These are phyloP conservation scores for Galerucella pusilla DNA, from an alignment of 2,888 invertebrate genomes.

Conservation along the genomic window DNA sequence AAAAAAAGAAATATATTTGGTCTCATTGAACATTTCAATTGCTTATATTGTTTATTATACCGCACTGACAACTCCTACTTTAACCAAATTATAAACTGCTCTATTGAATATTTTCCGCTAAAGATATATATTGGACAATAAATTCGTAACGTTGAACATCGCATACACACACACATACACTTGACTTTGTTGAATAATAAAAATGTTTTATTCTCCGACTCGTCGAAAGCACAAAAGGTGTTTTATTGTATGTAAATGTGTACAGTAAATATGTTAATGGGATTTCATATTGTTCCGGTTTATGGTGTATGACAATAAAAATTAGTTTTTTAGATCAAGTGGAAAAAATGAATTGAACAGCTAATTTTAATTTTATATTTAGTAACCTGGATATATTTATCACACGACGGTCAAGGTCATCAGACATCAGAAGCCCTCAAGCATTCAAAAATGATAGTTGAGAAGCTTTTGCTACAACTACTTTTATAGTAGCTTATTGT, in stretches of 20 bases:
- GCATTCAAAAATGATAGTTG: no score
- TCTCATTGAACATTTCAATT: no score
- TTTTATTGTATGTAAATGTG: not conserved
- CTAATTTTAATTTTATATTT: not conserved
- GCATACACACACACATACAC: not conserved
- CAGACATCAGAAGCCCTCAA: no score
- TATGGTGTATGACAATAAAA: not conserved
- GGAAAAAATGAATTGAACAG: not conserved
- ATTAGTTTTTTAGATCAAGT: slow-evolving; percentile 4
- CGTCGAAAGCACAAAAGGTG: not conserved
- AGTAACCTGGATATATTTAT: not conserved
- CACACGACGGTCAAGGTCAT: not conserved
- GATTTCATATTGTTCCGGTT: not conserved
- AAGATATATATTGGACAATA: not conserved
- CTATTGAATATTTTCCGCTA: not conserved
- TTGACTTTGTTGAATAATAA: not conserved
- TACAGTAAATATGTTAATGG: slow-evolving; percentile 1
- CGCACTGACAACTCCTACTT: no score
- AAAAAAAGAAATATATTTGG: no score
- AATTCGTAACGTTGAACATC: not conserved
- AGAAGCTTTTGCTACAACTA: no score
- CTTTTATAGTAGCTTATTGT: no score
- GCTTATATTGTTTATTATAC: no score
- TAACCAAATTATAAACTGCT: no score
- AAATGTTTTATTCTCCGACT: not conserved